A percentile compares a stretch with the other conserved stretches of the same genome.
Conservation (phyloP, 1,140 invertebrate genomes). For the Amyelois transitella region DNA sequence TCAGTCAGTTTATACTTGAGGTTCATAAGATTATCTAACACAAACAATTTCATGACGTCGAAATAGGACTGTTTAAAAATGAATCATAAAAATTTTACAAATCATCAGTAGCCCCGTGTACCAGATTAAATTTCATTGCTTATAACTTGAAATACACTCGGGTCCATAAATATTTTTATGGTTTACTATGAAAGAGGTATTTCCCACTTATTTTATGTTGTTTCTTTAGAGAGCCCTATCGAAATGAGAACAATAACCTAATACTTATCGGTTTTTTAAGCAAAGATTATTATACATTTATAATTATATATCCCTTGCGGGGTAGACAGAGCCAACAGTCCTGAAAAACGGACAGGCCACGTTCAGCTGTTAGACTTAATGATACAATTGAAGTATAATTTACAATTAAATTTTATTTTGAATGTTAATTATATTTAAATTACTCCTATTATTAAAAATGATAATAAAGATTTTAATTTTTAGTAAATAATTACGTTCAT, state of each 20-base stretch:
- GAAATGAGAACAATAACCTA: slow-evolving; percentile 2
- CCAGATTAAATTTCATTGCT: neutral
- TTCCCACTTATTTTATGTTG: neutral
- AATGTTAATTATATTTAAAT: no score
- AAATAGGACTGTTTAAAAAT: neutral
- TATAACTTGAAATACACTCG: neutral
- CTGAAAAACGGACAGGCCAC: no score
- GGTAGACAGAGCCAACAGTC: no score
- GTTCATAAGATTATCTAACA: no score
- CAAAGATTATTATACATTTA: neutral
- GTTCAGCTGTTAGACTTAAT: no score
- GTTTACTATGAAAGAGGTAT: neutral
- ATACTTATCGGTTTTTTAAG: neutral
- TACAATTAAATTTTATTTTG: no score
- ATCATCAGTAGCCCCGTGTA: neutral
- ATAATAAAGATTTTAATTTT: no score
- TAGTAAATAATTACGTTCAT: no score
- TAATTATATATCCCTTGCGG: no score
- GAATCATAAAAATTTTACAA: neutral
- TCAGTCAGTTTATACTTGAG: neutral
- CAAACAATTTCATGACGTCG: no score
- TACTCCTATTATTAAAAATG: no score
- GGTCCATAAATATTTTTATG: neutral
- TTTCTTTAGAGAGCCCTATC: neutral
- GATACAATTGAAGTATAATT: no score